phyloP scores from a whole-genome alignment of 2,113 vertebrate species.

The Atrichornis clamosus region DNA sequence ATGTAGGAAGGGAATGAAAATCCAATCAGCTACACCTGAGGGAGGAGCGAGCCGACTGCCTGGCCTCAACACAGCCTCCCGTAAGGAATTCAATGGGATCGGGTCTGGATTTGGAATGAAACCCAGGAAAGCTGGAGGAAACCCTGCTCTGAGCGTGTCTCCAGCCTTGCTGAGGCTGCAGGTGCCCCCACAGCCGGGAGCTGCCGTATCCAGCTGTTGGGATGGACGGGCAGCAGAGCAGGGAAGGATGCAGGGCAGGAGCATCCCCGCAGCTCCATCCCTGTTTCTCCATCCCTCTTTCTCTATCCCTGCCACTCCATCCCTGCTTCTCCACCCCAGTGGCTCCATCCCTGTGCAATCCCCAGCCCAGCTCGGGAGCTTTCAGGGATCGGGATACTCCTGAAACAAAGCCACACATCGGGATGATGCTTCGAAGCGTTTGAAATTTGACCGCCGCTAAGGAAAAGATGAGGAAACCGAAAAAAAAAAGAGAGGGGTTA shows the following conservation, averaged over 20 bases:
- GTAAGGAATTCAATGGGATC: neutral
- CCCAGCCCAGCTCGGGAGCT: neutral
- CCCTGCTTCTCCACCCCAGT: neutral
- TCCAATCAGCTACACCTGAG: neutral
- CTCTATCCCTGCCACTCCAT: neutral
- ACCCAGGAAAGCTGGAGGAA: neutral
- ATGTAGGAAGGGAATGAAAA: neutral
- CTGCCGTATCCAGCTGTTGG: rapidly evolving
- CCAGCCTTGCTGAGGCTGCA: rapidly evolving
- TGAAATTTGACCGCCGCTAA: constrained; percentile 27
- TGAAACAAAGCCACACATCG: neutral
- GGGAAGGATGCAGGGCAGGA: neutral
- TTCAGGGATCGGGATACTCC: neutral
- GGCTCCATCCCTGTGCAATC: neutral
- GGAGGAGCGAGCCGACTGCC: rapidly evolving
- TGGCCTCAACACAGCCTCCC: neutral
- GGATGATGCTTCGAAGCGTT: neutral
- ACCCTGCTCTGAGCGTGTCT: neutral
- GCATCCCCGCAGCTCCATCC: neutral
- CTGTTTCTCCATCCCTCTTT: too few species aligned
- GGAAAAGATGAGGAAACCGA: neutral
- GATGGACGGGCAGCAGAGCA: rapidly evolving
- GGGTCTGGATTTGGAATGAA: neutral
- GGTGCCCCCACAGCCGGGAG: rapidly evolving
- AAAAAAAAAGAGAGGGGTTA: neutral